phyloP scores from a whole-genome alignment of 2,888 invertebrate species.

The Mythimna vitellina region DNA sequence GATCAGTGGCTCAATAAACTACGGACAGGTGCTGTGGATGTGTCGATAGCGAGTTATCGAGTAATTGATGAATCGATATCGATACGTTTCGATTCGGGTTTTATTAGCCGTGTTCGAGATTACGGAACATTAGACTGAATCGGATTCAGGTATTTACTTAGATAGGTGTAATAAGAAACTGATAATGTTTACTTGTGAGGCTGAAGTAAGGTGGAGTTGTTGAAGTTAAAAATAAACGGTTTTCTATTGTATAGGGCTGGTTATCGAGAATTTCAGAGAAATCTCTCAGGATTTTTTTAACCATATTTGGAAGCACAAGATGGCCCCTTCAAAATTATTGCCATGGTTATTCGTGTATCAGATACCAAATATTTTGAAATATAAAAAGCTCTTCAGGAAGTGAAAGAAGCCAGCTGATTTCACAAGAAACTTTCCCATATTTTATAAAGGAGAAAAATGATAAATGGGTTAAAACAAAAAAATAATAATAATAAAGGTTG shows the following conservation, averaged over 20 bases:
- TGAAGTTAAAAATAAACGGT: constrained; percentile 18
- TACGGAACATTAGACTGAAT: constrained; percentile 62
- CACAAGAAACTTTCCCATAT: not conserved
- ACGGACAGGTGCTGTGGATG: constrained; percentile 75
- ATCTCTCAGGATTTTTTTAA: not conserved
- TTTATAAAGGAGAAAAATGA: not conserved
- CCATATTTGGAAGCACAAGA: not conserved
- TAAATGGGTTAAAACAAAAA: constrained; percentile 21
- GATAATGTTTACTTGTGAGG: constrained; percentile 37
- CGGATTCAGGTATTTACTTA: constrained; percentile 54
- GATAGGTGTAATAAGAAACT: constrained; percentile 41
- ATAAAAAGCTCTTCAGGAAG: not conserved
- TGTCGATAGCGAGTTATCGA: constrained; percentile 76
- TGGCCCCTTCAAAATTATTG: no score
- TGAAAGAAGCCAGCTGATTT: not conserved
- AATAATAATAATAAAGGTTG: no score
- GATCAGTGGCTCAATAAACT: constrained; percentile 53
- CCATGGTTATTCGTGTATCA: no score
- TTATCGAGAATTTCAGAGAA: not conserved
- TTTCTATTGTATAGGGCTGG: not conserved
- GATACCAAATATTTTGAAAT: not conserved
- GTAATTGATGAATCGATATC: constrained; percentile 73
- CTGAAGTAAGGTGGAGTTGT: not conserved
- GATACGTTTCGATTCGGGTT: constrained; percentile 70
- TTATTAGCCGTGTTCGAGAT: constrained; percentile 67